A percentile compares a stretch with the other conserved stretches of the same genome.
Evolutionary conservation across 1,140 invertebrate genomes (phyloP).

Genomic region (Panagrolaimus sp.): DNA sequence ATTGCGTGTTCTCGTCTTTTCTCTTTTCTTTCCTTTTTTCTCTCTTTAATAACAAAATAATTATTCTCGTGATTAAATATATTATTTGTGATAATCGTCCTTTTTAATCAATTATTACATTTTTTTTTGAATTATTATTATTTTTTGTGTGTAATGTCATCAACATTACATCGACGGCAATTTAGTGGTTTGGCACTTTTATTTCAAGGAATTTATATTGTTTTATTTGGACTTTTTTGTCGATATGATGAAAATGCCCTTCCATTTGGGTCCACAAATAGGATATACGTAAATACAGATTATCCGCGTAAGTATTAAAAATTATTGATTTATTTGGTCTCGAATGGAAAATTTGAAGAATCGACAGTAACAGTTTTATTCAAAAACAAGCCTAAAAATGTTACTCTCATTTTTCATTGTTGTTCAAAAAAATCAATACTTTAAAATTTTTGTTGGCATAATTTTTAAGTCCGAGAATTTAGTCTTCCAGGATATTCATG

Average conservation of each 20-base stretch:
- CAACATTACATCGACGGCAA: slow-evolving; percentile 41
- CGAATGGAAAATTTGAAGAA: not conserved
- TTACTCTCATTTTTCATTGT: no score
- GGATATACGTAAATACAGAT: slow-evolving; percentile 45
- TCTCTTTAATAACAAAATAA: no score
- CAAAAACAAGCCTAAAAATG: no score
- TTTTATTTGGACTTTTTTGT: slow-evolving; percentile 41
- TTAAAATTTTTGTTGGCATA: no score
- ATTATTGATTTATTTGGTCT: not conserved
- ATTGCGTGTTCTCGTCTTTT: no score
- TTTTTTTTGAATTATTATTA: no score
- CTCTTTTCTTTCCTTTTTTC: no score
- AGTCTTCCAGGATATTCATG: slow-evolving; percentile 59
- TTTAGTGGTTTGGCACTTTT: slow-evolving; percentile 45
- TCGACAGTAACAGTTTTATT: slow-evolving; percentile 23
- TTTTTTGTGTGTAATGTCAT: not conserved
- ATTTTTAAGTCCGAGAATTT: no score
- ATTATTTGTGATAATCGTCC: no score
- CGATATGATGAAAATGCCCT: slow-evolving; percentile 44
- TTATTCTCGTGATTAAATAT: no score
- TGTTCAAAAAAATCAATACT: no score
- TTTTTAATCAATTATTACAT: no score
- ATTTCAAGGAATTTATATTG: slow-evolving; percentile 45
- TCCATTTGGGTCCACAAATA: slow-evolving; percentile 32
- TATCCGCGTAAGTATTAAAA: slow-evolving; percentile 38